Conservation (phyloP, 2,113 vertebrate genomes). For the Peromyscus maniculatus region DNA sequence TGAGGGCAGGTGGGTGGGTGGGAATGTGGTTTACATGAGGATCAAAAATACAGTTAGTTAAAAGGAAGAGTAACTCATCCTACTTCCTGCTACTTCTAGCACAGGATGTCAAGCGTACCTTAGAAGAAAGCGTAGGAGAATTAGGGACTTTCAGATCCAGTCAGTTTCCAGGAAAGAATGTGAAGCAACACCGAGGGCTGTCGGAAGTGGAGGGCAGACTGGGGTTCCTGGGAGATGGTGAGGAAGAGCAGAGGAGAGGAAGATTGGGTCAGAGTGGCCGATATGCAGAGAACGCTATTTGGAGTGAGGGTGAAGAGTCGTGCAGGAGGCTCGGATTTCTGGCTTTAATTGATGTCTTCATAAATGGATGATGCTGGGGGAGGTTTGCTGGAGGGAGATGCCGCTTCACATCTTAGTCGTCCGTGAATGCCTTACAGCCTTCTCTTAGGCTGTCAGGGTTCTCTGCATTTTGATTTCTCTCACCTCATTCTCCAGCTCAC, state of each 20-base stretch:
- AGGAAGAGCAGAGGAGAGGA: not conserved
- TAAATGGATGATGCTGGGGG: not conserved
- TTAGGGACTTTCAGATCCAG: not conserved
- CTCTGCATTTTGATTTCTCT: not conserved
- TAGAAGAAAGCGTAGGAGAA: not conserved
- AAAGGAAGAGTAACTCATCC: not conserved
- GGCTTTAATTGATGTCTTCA: not conserved
- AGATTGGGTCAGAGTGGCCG: not conserved
- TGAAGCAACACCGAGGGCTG: not conserved
- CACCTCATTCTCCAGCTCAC: not conserved
- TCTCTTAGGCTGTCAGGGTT: not conserved
- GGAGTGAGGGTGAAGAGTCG: not conserved
- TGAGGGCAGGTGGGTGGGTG: not conserved
- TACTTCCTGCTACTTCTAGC: not conserved
- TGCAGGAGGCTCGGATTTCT: not conserved
- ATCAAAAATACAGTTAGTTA: not conserved
- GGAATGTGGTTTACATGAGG: not conserved
- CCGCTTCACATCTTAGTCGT: fast-evolving
- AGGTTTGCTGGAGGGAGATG: not conserved
- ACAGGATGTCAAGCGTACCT: fast-evolving
- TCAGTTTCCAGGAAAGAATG: not conserved
- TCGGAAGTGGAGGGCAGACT: not conserved
- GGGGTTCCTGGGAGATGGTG: not conserved
- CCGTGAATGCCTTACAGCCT: too few species aligned
- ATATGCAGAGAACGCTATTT: not conserved